Conservation (phyloP, 2,888 invertebrate species). For the Ischnus inquisitorius region DNA sequence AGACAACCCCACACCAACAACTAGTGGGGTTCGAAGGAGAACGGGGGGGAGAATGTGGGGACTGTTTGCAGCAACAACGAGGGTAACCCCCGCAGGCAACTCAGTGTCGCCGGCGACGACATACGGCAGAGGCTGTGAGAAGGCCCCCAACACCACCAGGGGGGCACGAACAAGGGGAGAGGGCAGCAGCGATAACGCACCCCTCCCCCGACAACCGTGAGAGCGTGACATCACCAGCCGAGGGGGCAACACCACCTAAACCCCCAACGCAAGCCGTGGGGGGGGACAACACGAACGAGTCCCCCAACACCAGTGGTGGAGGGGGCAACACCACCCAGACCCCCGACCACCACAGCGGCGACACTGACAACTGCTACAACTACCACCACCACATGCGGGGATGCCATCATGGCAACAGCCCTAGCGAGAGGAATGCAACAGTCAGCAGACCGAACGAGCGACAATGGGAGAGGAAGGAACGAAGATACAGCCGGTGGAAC, state of each 20-base stretch:
- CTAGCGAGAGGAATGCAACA: background rate
- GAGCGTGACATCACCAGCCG: background rate
- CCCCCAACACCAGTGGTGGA: background rate
- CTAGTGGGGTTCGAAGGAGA: background rate
- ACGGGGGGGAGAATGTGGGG: background rate
- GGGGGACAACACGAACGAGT: background rate
- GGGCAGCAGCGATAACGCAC: background rate
- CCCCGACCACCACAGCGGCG: background rate
- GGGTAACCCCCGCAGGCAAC: background rate
- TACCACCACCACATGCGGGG: background rate
- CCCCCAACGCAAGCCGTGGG: background rate
- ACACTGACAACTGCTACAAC: background rate
- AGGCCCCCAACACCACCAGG: background rate
- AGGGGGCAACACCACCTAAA: too few species aligned
- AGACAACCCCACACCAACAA: background rate
- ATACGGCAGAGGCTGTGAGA: background rate
- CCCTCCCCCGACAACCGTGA: background rate
- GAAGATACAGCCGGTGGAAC: too few species aligned
- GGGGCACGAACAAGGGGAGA: background rate
- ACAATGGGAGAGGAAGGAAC: background rate
- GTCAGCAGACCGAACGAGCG: fast-evolving
- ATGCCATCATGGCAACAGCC: background rate
- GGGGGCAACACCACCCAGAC: background rate
- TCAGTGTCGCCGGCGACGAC: background rate
- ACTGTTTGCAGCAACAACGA: background rate